Evolutionary conservation across 2,888 invertebrate species (phyloP).

Genomic region (Drosophila falleni): DNA sequence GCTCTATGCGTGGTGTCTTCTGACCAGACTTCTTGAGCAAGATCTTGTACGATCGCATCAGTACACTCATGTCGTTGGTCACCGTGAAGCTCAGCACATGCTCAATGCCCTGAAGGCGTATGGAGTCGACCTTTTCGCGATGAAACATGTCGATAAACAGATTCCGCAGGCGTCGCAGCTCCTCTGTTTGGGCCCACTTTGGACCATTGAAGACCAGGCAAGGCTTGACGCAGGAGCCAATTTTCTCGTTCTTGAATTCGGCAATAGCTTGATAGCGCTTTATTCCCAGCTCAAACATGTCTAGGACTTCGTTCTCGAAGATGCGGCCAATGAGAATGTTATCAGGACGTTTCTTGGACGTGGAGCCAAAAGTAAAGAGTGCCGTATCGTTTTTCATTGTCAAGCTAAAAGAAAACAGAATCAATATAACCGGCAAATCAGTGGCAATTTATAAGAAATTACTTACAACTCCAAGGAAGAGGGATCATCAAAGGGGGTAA

Average conservation of each 20-base stretch:
- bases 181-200: slow-evolving; percentile 93
- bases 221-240: slow-evolving; percentile 94
- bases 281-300: slow-evolving; percentile 98
- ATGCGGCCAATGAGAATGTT: slow-evolving; percentile 95
- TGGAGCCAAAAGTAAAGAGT: slow-evolving; percentile 95
- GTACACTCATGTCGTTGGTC: slow-evolving; percentile 91
- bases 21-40: slow-evolving; percentile 95
- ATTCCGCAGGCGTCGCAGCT: slow-evolving; percentile 93
- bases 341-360: slow-evolving; percentile 97
- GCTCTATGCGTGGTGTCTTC: slow-evolving; percentile 94
- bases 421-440: not conserved
- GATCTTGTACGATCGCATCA: slow-evolving; percentile 92
- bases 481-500: slow-evolving; percentile 96
- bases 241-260: slow-evolving; percentile 92
- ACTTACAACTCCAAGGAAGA: slow-evolving; percentile 91
- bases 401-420: slow-evolving; percentile 84
- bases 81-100: slow-evolving; percentile 96
- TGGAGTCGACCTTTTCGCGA: slow-evolving; percentile 87
- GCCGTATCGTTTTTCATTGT: slow-evolving; percentile 94
- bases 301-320: slow-evolving; percentile 95
- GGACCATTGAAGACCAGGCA: slow-evolving; percentile 96
- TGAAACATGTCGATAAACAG: slow-evolving; percentile 97
- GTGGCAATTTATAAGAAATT: slow-evolving; percentile 85
- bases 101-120: slow-evolving; percentile 96
- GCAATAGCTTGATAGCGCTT: slow-evolving; percentile 92